Conservation (phyloP, 2,888 invertebrate genomes). For the Allophyes oxyacanthae region DNA sequence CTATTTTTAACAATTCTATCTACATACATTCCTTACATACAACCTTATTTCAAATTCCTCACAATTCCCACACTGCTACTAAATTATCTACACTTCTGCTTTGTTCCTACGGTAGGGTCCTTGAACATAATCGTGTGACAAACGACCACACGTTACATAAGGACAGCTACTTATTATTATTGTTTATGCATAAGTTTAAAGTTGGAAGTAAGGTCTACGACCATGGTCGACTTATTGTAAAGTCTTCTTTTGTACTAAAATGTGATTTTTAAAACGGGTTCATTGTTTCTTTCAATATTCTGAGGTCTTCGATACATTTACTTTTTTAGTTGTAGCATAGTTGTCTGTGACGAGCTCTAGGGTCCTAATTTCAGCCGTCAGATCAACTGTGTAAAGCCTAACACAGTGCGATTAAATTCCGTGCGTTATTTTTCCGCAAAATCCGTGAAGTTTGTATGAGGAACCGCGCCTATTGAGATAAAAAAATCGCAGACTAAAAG, state of each 20-base stretch:
- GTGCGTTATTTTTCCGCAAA: no score
- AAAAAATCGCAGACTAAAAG: no score
- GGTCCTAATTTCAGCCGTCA: no score
- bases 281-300: neutral
- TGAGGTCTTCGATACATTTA: no score
- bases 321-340: no score
- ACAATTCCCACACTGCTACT: slow-evolving; percentile 20
- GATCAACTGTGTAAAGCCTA: no score
- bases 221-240: slow-evolving; percentile 4
- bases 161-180: slow-evolving; percentile 27
- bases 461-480: no score
- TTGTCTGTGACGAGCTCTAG: no score
- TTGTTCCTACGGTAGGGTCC: slow-evolving; percentile 31
- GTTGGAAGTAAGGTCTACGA: slow-evolving; percentile 9
- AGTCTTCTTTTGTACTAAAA: slow-evolving; percentile 2
- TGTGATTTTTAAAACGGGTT: neutral
- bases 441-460: no score
- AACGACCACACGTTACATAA: slow-evolving; percentile 36
- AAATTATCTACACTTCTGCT: slow-evolving; percentile 12
- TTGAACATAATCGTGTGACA: slow-evolving; percentile 51
- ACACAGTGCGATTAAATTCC: no score
- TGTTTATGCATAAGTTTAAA: slow-evolving; percentile 27
- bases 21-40: neutral
- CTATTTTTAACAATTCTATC: no score
- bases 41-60: neutral